Evolutionary conservation across 2,888 invertebrate species (phyloP), one percentile per base, ranked within the genome.

Genomic region (Watsonalla binaria): DNA sequence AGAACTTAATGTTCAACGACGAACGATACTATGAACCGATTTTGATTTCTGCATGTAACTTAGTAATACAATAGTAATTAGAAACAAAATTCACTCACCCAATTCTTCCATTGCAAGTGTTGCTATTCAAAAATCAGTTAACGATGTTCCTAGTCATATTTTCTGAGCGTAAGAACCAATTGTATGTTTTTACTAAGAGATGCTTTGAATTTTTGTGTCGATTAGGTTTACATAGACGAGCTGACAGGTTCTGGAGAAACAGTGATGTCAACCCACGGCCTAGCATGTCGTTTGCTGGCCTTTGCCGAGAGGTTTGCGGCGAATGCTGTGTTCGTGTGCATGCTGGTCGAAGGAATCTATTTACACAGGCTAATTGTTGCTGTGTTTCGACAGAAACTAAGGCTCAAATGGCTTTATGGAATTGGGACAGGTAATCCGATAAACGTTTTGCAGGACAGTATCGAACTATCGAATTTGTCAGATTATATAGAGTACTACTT

Each of bases 331-430:
- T 95, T 94, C 68, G 91, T 93, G 5, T 94, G 93, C 74, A 95
- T 95, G 95, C 80, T 95, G 48, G 82, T 93, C 0, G 94, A 94
- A 70, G 94, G 93, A 0, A 80, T 93, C 45, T 94, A 93, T 70
- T 74, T 95, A 5, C 94, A 95, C 67, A 91, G 94, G 49, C 84
- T 93, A 14, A 93, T 95, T 37, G 94, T 93, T 0, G 91, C 93
- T 15, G 92, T 94, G 0, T 94, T 95, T 68, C 90, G 90, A 47
- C 82, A 85, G 47, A 92, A 93, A 54, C 80, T 92, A 8, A 91
- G 89, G 13, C 80, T 93, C 14, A 74, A 70, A 6, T 76, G 82
- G 63, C 76, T 92, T 5, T 92, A 93, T 62, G 71, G 68, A 2
- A 65, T 83, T 13, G 91, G 90, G 5, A 74, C 80, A 66, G 84